Conservation (phyloP, 1,140 invertebrate species). For the Teleopsis dalmanni region DNA sequence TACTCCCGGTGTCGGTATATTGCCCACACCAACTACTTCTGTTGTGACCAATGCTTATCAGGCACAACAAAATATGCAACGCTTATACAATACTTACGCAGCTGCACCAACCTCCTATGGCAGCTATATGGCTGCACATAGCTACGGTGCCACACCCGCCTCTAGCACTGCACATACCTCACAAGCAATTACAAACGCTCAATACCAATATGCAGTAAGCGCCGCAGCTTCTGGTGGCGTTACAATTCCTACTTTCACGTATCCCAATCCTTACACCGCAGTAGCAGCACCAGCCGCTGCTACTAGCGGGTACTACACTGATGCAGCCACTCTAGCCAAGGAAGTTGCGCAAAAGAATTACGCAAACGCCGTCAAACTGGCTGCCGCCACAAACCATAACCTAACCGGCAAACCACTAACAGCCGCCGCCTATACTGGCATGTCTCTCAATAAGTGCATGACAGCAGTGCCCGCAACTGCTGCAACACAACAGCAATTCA, state of each 20-base stretch:
- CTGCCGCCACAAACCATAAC: conserved; percentile 39
- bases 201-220: conserved; percentile 30
- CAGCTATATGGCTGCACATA: conserved; percentile 17
- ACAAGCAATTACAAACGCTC: conserved; percentile 34
- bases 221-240: conserved; percentile 7
- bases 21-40: conserved; percentile 34
- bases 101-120: conserved; percentile 30
- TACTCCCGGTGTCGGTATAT: conserved; percentile 25
- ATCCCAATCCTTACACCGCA: too few species aligned
- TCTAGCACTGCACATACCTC: conserved; percentile 9
- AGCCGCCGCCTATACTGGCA: conserved; percentile 13
- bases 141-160: conserved; percentile 22
- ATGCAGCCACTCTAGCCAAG: conserved; percentile 60
- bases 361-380: conserved; percentile 58
- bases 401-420: conserved; percentile 21
- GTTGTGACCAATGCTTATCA: conserved; percentile 19
- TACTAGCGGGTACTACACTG: conserved; percentile 32
- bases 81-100: conserved; percentile 26
- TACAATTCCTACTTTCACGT: conserved; percentile 11
- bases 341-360: conserved; percentile 72
- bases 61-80: conserved; percentile 22
- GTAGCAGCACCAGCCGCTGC: conserved; percentile 23
- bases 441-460: conserved; percentile 51
- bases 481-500: conserved; percentile 13
- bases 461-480: conserved; percentile 31